A percentile compares a stretch with the other conserved stretches of the same genome.
Conservation (phyloP, 2,888 invertebrate genomes). For the Candidula unifasciata region DNA sequence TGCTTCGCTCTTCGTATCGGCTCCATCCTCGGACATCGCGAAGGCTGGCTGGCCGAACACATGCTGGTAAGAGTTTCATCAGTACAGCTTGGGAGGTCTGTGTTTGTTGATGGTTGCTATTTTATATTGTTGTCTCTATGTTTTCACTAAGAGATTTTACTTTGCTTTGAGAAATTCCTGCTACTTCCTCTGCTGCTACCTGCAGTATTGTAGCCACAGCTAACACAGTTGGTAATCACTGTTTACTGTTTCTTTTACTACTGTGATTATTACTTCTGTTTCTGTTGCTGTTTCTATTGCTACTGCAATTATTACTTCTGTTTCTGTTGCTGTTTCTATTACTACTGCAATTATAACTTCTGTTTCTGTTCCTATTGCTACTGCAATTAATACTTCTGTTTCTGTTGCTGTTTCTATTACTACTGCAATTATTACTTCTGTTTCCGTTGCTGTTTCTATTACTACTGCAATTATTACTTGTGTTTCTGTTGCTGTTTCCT, state of each 20-base stretch:
- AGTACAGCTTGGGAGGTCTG: neutral
- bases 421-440: neutral
- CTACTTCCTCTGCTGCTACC: no score
- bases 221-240: no score
- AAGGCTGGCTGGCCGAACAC: conserved; percentile 99
- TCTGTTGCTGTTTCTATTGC: no score
- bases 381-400: no score
- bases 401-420: neutral
- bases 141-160: no score
- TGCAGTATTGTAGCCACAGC: no score
- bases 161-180: no score
- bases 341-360: neutral
- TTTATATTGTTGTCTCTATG: no score
- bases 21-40: conserved; percentile 93
- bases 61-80: conserved; percentile 86
- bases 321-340: neutral
- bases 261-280: no score
- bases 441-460: neutral
- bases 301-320: neutral
- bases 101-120: neutral
- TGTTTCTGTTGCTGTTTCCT: neutral
- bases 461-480: neutral
- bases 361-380: neutral
- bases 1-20: conserved; percentile 98
- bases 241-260: no score